Evolutionary conservation across 2,888 invertebrate species (phyloP), one percentile per base, ranked within the genome.

Genomic region (Scaptodrosophila latifasciaeformis): DNA sequence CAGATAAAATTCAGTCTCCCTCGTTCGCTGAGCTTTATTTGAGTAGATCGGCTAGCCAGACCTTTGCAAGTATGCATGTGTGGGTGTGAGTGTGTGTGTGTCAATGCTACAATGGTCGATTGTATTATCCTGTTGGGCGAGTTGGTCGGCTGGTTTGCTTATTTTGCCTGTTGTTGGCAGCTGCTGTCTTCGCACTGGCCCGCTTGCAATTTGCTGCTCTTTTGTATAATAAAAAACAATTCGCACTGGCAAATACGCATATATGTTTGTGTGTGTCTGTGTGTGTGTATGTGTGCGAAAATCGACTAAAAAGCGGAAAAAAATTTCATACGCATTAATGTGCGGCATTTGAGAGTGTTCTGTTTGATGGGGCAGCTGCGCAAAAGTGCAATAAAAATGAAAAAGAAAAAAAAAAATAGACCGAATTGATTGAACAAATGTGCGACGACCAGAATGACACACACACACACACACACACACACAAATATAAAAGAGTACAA

Each of bases 371-470:
- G 15, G 54, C 21, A 46, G 48, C 49, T 59, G 48, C 62, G 52
- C 57, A 59, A 54, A 68, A 71, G 76, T 70, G 62, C 76, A 66
- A 74, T 76, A 74, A 76, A 74, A 76, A 68, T 68, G 64, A 57
- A 68, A 66, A 71, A 62, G 49, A 66, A 74, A 72, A 74, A 76
- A 74, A 76, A 68, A 66, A 62, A 57, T 65, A 66, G 68, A 62
- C 18, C 69, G 55, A 71, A 65, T 63, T 79, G 80, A 79, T 79
- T 72, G 61, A 62, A 62, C 56, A 43, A 27, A 29, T 24, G 29
- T 5, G n/a, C 24, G 40, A 10, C 12, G 19, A 21, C 24, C 40
- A 18, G 21, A 19, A 40, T n/a, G 34, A 19, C 42, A 19, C 45
- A 43, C 31, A 5, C 15, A 18, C 42, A 12, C 27, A 44, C 50